Base-by-base conservation (phyloP, 2,888 invertebrate species). In the Parascotia fuliginaria region DNA sequence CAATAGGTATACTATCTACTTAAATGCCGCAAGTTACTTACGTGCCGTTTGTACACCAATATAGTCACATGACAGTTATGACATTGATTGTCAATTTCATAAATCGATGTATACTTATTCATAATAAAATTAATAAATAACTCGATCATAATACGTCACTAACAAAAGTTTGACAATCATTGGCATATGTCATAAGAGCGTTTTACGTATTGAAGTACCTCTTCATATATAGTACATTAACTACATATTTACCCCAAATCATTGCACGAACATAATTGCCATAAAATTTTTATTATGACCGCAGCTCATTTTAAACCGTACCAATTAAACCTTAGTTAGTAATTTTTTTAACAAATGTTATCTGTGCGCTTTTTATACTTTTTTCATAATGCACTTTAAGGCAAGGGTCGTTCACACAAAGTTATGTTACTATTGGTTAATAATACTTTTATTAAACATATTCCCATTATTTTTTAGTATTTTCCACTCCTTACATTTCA, bases 191-290 rank as follows among this genome's bases (percentile, higher is more conserved):
- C n/a, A n/a, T n/a, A n/a, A n/a, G n/a, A n/a, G n/a, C n/a, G n/a
- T n/a, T n/a, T n/a, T 19, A 19, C 19, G 5, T 19, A 2, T 19
- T 19, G 2, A 3, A 19, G 5, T 19, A 5, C 2, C 2, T 5
- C 2, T 3, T 19, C 19, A 19, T 19, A 19, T 2, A 3, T 19
- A 13, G 3, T 22, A 16, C 42, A 24, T 22, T 31, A 37, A 37
- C 38, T 19, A 40, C 37, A 12, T 22, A n/a, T 39, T 36, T 39
- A n/a, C n/a, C n/a, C n/a, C 15, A 54, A 50, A 42, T 40, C 52
- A 61, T 62, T 61, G 55, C 52, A 40, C 37, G 36, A 13, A 50
- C 37, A 33, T 55, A 42, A 50, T 51, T 49, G 41, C 27, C 50
- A 37, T 33, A 15, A 29, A 11, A 42, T 3, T 24, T 24, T 24